Evolutionary conservation across 2,888 invertebrate species (phyloP), one percentile per base, ranked within the genome.

Genomic region (Spodoptera littoralis): DNA sequence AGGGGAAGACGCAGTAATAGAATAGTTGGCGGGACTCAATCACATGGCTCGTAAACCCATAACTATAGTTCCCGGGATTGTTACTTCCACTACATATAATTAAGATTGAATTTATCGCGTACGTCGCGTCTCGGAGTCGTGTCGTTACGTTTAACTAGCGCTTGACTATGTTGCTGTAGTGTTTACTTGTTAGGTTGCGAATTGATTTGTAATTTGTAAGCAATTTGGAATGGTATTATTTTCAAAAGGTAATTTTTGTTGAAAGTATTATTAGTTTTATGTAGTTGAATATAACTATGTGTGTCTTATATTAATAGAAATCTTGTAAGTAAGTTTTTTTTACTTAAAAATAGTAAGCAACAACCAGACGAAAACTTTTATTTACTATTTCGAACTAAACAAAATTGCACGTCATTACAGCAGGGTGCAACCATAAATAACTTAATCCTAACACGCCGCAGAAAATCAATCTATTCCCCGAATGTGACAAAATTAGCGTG

Each of bases 41-140:
- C 91, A 91, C 89, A 88, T 80, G 90, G 67, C 73, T 85, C 87
- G 85, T 85, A 85, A 86, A 86, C 78, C 80, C 73, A 70, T 74
- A 76, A 71, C 82, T 79, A 83, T 88, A 88, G 88, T 90, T 90
- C 73, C 74, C 63, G 79, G 78, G 80, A 81, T 79, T 80, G 86
- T 94, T 92, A 92, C 89, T 94, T 94, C 94, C 94, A 91, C 92
- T 93, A 93, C 93, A 94, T 94, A 93, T 93, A 92, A 91, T 92
- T 92, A 92, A 90, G 84, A 92, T 91, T 88, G 85, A 88, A 93
- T 92, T 93, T 92, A 92, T 90, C 83, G 87, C 82, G 64, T 71
- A 70, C 73, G 74, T 71, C 36, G 4, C 36, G 74, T 71, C 36
- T 36, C 9, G 1, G 36, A 5, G 36, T 36, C 36, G 36, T 65